Percentiles rank a stretch among this genome's conserved stretches.
These are phyloP conservation scores for Temnopleurus reevesii DNA, from an alignment of 53 echinoderm and acorn worm genomes.

Conservation along the genomic window DNA sequence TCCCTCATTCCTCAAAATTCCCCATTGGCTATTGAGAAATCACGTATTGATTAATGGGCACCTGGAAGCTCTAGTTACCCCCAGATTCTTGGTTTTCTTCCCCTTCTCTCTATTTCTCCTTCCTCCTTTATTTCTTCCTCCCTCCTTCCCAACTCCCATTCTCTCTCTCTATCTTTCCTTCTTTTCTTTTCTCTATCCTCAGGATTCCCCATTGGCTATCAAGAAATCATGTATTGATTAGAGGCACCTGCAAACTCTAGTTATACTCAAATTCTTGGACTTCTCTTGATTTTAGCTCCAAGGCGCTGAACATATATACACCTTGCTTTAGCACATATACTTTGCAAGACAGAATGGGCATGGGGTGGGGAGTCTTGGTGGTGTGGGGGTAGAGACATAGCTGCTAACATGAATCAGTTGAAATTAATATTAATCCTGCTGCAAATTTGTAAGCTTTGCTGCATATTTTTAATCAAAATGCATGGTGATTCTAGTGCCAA, in stretches of 20 bases:
- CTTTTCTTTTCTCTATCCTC: neutral
- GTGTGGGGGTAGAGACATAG: neutral
- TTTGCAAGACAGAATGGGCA: neutral
- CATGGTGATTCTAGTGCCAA: too few relatives aligned
- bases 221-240: neutral
- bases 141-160: neutral
- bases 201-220: neutral
- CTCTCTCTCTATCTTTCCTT: neutral
- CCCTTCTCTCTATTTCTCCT: neutral
- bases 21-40: neutral
- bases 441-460: too few relatives aligned
- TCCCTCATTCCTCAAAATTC: neutral
- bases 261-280: neutral
- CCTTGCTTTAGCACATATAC: neutral
- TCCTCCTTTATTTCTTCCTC: neutral
- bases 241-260: constrained; percentile 6
- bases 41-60: too few relatives aligned
- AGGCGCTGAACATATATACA: neutral
- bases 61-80: too few relatives aligned
- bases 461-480: too few relatives aligned
- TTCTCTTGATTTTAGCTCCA: neutral
- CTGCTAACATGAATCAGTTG: too few relatives aligned
- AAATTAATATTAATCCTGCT: too few relatives aligned
- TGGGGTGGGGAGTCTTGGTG: neutral
- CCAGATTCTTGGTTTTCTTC: neutral